phyloP scores from a whole-genome alignment of 2,888 invertebrate genomes.

The Cecidostiba fungosa region DNA sequence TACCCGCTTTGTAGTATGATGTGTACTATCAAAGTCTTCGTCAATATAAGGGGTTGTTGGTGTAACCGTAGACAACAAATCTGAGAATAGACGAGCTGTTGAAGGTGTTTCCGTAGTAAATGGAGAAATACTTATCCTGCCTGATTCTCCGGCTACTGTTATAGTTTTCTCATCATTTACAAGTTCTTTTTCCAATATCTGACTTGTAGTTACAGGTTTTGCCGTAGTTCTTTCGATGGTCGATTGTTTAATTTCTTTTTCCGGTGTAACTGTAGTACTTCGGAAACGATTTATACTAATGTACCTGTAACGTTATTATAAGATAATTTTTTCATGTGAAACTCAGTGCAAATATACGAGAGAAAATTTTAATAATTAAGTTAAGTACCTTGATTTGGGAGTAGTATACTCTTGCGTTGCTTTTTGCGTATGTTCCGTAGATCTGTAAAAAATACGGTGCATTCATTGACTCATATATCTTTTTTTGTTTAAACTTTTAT shows the following conservation, averaged over 20 bases:
- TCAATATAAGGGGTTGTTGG: conserved; percentile 51
- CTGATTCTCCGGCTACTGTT: conserved; percentile 60
- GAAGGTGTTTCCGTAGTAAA: conserved; percentile 57
- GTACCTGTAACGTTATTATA: conserved; percentile 74
- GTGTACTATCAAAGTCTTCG: conserved; percentile 51
- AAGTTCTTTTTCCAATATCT: conserved; percentile 5
- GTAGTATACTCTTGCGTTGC: conserved; percentile 43
- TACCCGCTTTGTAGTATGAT: conserved; percentile 40
- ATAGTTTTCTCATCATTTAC: conserved; percentile 57
- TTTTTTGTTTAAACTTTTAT: background rate
- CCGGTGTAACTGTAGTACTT: conserved; percentile 70
- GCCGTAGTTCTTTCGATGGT: conserved; percentile 34
- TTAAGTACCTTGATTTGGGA: conserved; percentile 60
- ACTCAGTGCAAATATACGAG: background rate
- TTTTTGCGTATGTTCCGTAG: conserved; percentile 21
- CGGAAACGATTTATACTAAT: conserved; percentile 78
- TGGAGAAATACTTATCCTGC: conserved; percentile 62
- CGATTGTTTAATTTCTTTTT: conserved; percentile 42
- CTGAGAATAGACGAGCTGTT: conserved; percentile 48
- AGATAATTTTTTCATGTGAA: background rate
- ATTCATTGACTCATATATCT: background rate
- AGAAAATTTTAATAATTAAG: background rate
- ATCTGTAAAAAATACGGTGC: conserved; percentile 6
- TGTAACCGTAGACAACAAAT: conserved; percentile 52
- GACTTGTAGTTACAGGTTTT: conserved; percentile 37